A percentile compares a stretch with the other conserved stretches of the same genome.
These are phyloP conservation scores for Agriotes lineatus DNA, from an alignment of 2,888 invertebrate genomes.

Conservation along the genomic window DNA sequence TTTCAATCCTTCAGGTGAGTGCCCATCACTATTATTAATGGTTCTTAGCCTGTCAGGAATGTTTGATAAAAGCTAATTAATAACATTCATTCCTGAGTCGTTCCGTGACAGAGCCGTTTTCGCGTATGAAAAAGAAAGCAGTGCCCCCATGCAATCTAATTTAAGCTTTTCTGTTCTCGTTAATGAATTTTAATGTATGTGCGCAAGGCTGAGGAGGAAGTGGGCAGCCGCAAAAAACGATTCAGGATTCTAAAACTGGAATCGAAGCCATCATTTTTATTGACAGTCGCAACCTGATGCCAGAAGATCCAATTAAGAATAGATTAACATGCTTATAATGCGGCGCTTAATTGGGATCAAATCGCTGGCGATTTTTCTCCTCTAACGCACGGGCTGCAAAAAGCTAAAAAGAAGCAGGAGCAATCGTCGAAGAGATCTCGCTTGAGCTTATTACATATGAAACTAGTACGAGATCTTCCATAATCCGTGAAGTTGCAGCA, in stretches of 20 bases:
- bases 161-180: conserved; percentile 11
- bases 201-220: conserved; percentile 15
- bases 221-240: conserved; percentile 20
- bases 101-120: background rate
- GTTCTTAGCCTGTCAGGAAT: background rate
- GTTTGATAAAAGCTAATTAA: conserved; percentile 14
- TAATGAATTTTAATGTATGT: conserved; percentile 24
- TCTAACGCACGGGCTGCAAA: conserved; percentile 3
- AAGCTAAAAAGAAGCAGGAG: conserved; percentile 4
- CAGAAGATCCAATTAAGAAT: conserved; percentile 26
- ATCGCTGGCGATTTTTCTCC: conserved; percentile 20
- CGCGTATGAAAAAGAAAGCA: background rate
- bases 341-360: conserved; percentile 25
- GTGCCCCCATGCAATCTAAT: conserved; percentile 15
- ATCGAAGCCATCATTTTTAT: conserved; percentile 31
- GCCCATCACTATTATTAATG: conserved; percentile 8
- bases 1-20: background rate
- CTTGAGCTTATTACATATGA: conserved; percentile 21
- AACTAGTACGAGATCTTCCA: conserved; percentile 51
- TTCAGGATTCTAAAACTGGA: conserved; percentile 32
- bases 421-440: background rate
- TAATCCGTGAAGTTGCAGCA: conserved; percentile 48
- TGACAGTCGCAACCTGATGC: conserved; percentile 23
- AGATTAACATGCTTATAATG: conserved; percentile 26
- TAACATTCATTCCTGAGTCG: background rate